phyloP scores from a whole-genome alignment of 35 echinoderm and acorn worm genomes.

The Apostichopus parvimensis region DNA sequence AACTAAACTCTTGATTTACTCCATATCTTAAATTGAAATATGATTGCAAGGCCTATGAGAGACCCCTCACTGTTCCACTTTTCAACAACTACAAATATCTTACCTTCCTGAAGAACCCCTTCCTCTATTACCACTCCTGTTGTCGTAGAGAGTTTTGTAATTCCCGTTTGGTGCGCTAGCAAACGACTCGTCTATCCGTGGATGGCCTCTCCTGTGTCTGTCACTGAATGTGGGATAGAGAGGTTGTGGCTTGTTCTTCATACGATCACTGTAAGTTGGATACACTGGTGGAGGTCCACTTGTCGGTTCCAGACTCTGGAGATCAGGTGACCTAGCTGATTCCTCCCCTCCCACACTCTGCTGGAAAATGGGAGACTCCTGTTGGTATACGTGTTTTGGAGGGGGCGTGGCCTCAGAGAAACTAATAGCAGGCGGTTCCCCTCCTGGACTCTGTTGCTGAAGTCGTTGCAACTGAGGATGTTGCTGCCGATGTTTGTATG shows the following conservation, averaged over 20 bases:
- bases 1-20: no score
- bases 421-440: slow-evolving; percentile 36
- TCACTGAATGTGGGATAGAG: slow-evolving; percentile 98
- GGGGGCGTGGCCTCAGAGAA: slow-evolving; percentile 46
- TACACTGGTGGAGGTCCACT: slow-evolving; percentile 50
- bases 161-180: slow-evolving; percentile 56
- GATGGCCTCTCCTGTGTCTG: slow-evolving; percentile 73
- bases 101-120: slow-evolving; percentile 87
- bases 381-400: slow-evolving; percentile 25
- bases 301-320: slow-evolving; percentile 13
- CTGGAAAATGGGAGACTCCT: slow-evolving; percentile 35
- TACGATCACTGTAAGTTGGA: slow-evolving; percentile 65
- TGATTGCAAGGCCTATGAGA: no score
- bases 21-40: no score
- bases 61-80: no score
- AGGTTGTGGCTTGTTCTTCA: slow-evolving; percentile 56
- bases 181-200: slow-evolving; percentile 44
- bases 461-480: slow-evolving; percentile 32
- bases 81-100: not conserved
- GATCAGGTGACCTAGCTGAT: not conserved
- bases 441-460: not conserved
- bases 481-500: not conserved
- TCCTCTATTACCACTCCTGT: slow-evolving; percentile 61
- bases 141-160: slow-evolving; percentile 93
- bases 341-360: slow-evolving; percentile 45